These are phyloP conservation scores for Pungitius pungitius DNA, from an alignment of 2,113 vertebrate genomes.

Conservation along the genomic window DNA sequence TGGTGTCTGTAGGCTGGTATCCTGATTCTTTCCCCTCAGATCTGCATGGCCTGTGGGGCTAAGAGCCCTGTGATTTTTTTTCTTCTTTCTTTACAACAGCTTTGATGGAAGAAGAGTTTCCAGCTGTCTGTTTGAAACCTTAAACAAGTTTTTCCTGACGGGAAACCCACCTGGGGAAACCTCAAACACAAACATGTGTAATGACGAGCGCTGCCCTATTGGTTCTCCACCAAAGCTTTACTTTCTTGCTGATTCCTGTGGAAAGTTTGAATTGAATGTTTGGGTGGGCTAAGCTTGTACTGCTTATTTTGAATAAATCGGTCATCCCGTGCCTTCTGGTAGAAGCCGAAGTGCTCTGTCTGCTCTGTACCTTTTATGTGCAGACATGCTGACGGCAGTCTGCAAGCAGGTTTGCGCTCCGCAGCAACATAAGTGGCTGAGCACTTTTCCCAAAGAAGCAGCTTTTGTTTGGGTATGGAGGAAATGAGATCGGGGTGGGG, in stretches of 20 bases:
- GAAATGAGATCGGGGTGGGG: constrained; percentile 59
- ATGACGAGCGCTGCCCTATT: not conserved
- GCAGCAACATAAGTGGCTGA: constrained; percentile 45
- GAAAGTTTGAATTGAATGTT: constrained; percentile 26
- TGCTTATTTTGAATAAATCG: constrained; percentile 16
- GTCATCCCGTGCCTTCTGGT: not conserved
- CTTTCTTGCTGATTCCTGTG: constrained; percentile 10
- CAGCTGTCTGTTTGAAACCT: constrained; percentile 54
- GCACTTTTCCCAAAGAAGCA: constrained; percentile 61
- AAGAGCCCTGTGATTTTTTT: not conserved
- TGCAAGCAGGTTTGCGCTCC: constrained; percentile 19
- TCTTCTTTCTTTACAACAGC: constrained; percentile 59
- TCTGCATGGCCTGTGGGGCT: constrained; percentile 20
- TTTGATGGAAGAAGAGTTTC: constrained; percentile 71
- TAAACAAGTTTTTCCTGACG: constrained; percentile 68
- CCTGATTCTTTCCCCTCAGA: not conserved
- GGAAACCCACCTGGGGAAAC: constrained; percentile 77
- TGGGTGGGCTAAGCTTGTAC: constrained; percentile 5
- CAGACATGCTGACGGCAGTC: constrained; percentile 25
- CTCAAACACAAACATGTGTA: constrained; percentile 59
- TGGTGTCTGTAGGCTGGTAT: not conserved
- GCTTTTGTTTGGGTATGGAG: constrained; percentile 74
- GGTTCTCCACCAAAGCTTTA: not conserved
- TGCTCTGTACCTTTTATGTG: constrained; percentile 23
- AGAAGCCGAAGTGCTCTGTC: constrained; percentile 11